Evolutionary conservation across 2,113 vertebrate species (phyloP).

Genomic region (Gorsachius goisagi): DNA sequence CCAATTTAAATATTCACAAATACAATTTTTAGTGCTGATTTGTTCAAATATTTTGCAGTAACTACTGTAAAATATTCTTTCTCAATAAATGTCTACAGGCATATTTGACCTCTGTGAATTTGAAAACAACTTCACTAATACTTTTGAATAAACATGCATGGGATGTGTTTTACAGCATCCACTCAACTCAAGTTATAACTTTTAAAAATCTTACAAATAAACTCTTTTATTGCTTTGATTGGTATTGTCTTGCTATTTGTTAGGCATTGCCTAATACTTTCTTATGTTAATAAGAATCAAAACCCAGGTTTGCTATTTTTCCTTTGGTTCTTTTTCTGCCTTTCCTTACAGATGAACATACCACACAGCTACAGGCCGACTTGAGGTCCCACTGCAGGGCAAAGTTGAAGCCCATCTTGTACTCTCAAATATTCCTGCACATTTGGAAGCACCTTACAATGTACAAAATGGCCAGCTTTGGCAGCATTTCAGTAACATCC

Average conservation of each 20-base stretch:
- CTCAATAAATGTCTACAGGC: accelerated
- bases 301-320: background rate
- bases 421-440: background rate
- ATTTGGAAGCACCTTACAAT: background rate
- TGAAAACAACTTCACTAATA: background rate
- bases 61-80: background rate
- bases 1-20: background rate
- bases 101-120: background rate
- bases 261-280: background rate
- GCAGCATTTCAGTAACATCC: background rate
- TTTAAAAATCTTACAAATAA: background rate
- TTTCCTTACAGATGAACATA: background rate
- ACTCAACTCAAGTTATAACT: background rate
- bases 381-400: background rate
- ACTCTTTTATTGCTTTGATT: background rate
- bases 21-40: background rate
- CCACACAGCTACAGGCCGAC: background rate
- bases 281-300: background rate
- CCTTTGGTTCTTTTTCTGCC: background rate
- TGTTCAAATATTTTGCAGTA: background rate
- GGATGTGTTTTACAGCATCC: background rate
- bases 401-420: background rate
- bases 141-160: background rate
- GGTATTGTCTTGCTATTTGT: background rate
- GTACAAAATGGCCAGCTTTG: background rate